Conservation (phyloP, 2,888 invertebrate genomes). For the Dynastes tityus region DNA sequence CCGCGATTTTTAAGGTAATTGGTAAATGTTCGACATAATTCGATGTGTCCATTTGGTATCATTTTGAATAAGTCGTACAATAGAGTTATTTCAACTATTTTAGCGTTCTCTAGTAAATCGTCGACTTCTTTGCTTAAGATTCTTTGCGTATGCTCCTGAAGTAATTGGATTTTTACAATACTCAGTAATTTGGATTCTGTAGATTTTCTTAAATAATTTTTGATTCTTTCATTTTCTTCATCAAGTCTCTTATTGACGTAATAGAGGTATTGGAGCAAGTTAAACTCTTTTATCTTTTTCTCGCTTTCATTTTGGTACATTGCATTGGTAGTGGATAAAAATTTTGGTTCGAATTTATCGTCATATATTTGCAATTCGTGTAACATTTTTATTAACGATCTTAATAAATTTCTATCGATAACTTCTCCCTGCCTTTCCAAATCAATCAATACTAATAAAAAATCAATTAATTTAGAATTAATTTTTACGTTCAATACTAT, state of each 20-base stretch:
- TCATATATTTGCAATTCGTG: conserved; percentile 93
- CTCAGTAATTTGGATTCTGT: conserved; percentile 89
- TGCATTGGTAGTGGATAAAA: conserved; percentile 90
- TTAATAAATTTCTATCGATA: conserved; percentile 89
- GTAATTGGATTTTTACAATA: conserved; percentile 90
- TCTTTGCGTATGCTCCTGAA: conserved; percentile 88
- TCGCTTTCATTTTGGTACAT: conserved; percentile 93
- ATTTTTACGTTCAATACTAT: conserved; percentile 90
- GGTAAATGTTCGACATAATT: conserved; percentile 90
- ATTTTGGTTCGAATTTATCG: conserved; percentile 87
- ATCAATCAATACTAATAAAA: conserved; percentile 90
- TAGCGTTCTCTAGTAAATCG: conserved; percentile 88
- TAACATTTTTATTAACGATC: conserved; percentile 93
- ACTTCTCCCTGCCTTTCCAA: conserved; percentile 91
- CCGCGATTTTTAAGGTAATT: conserved; percentile 96
- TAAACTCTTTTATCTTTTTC: conserved; percentile 87
- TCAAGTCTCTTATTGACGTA: conserved; percentile 92
- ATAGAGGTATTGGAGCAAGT: conserved; percentile 82
- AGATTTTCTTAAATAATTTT: conserved; percentile 91
- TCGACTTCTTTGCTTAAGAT: conserved; percentile 93
- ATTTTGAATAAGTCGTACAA: conserved; percentile 89
- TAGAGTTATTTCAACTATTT: conserved; percentile 86
- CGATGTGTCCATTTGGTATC: conserved; percentile 88
- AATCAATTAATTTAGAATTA: conserved; percentile 90
- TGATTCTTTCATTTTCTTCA: conserved; percentile 91